Evolutionary conservation across 2,797 vertebrate genomes (phyloP).

Genomic region (Lepus oiostolus): DNA sequence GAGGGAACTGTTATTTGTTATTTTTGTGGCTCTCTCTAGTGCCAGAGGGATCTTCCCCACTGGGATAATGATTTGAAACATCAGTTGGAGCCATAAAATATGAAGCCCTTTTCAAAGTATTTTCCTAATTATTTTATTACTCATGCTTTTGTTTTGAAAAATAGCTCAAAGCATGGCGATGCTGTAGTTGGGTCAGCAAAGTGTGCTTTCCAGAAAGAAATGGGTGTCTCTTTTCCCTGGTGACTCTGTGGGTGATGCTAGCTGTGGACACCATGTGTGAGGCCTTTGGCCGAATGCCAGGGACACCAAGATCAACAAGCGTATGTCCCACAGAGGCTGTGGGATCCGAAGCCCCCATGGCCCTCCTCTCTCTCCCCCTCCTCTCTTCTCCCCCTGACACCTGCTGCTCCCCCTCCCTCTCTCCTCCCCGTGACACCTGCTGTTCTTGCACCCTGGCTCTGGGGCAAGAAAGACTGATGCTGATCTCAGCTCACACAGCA

Average conservation of each 20-base stretch:
- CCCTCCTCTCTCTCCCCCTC: no score
- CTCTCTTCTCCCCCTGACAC: no score
- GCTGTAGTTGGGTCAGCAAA: background rate
- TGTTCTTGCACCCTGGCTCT: no score
- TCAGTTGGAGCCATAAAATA: slow-evolving; percentile 57
- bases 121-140: slow-evolving; percentile 79
- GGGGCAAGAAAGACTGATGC: no score
- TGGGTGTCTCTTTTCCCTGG: background rate
- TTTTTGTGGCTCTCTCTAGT: slow-evolving; percentile 55
- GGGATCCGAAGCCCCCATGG: no score
- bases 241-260: background rate
- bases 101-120: slow-evolving; percentile 68
- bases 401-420: no score
- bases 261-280: background rate
- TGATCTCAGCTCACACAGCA: no score
- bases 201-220: background rate
- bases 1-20: slow-evolving; percentile 71
- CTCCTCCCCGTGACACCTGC: no score
- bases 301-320: background rate
- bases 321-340: background rate
- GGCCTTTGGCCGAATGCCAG: background rate
- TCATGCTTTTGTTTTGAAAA: slow-evolving; percentile 27
- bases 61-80: slow-evolving; percentile 68
- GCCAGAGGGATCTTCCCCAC: slow-evolving; percentile 56
- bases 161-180: slow-evolving; percentile 3